Percentiles rank a stretch among this genome's conserved stretches.
These are phyloP conservation scores for Semnornis frantzii DNA, from an alignment of 2,113 vertebrate species.

Conservation along the genomic window DNA sequence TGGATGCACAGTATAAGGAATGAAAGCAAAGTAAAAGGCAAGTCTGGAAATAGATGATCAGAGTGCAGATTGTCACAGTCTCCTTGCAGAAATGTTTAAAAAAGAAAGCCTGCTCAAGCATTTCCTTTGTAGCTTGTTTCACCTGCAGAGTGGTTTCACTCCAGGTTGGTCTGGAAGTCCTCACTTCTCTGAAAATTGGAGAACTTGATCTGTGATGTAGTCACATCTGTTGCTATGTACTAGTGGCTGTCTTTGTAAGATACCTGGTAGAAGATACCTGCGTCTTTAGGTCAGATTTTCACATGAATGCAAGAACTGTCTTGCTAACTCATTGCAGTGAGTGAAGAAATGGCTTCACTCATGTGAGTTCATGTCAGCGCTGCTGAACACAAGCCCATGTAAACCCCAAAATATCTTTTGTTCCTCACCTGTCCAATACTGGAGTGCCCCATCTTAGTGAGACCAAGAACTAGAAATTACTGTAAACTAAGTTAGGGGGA, in stretches of 20 bases:
- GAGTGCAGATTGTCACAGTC: not conserved
- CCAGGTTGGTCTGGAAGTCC: not conserved
- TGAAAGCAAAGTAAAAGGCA: not conserved
- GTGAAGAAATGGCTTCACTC: not conserved
- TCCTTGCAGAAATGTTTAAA: not conserved
- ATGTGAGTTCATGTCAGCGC: not conserved
- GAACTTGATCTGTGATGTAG: not conserved
- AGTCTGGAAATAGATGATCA: not conserved
- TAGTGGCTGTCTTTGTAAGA: not conserved
- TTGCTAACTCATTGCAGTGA: not conserved
- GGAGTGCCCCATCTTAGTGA: not conserved
- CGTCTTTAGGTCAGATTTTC: not conserved
- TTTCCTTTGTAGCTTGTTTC: not conserved
- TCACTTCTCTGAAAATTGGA: not conserved
- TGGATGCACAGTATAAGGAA: not conserved
- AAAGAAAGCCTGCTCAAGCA: not conserved
- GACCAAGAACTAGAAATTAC: not conserved
- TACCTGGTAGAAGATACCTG: no score
- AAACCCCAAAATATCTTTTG: not conserved
- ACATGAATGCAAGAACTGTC: not conserved
- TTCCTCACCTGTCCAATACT: not conserved
- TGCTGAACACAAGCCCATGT: not conserved
- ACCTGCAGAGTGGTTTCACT: not conserved
- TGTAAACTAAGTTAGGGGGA: not conserved
- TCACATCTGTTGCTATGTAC: accelerated